Percentiles rank a stretch among this genome's conserved stretches.
Conservation (phyloP, 2,888 invertebrate genomes). For the Pilophorus perplexus region DNA sequence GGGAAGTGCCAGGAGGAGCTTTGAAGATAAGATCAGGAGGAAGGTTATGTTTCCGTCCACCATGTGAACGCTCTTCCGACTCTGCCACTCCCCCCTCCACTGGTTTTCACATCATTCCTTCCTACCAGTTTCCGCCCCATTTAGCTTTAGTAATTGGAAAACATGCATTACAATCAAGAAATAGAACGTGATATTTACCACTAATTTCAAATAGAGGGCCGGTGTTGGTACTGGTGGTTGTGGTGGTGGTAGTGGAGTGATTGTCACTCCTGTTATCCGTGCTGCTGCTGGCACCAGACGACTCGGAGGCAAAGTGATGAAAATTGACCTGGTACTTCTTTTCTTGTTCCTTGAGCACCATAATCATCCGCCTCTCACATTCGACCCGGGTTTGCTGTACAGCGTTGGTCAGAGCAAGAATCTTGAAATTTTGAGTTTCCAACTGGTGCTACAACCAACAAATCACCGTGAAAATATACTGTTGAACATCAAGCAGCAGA, state of each 20-base stretch:
- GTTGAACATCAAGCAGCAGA: too few relatives aligned
- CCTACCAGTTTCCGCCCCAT: too few relatives aligned
- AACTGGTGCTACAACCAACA: constrained; percentile 69
- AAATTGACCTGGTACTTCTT: constrained; percentile 34
- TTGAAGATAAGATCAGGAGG: too few relatives aligned
- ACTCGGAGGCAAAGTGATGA: constrained; percentile 18
- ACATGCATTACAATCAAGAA: too few relatives aligned
- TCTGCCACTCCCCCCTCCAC: too few relatives aligned
- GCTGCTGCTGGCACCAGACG: constrained; percentile 50
- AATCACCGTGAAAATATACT: too few relatives aligned
- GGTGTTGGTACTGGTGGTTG: not conserved
- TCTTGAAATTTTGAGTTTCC: constrained; percentile 68
- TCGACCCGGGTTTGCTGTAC: constrained; percentile 65
- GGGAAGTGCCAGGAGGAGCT: too few relatives aligned
- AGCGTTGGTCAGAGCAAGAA: constrained; percentile 65
- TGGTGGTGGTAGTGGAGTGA: not conserved
- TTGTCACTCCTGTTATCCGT: constrained; percentile 46
- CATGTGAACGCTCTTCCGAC: too few relatives aligned
- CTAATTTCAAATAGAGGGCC: constrained; percentile 24
- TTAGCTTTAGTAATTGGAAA: too few relatives aligned
- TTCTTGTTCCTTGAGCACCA: constrained; percentile 63
- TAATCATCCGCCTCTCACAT: constrained; percentile 61
- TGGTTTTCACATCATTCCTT: too few relatives aligned
- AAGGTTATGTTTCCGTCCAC: too few relatives aligned
- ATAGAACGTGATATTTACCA: too few relatives aligned